Conservation (phyloP, 2,888 invertebrate genomes). For the Blastobasis adustella region DNA sequence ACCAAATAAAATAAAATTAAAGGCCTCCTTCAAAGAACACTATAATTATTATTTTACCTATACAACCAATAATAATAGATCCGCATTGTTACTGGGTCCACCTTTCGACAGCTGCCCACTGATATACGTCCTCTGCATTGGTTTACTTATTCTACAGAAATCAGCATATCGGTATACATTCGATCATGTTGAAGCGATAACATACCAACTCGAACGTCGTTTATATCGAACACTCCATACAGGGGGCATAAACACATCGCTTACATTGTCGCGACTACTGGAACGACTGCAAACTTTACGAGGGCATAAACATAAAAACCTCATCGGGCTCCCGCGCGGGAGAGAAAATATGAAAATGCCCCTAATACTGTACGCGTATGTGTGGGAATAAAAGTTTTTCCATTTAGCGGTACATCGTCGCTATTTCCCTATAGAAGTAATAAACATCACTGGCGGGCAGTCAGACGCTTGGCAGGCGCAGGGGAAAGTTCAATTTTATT, state of each 20-base stretch:
- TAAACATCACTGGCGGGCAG: constrained; percentile 49
- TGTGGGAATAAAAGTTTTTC: constrained; percentile 67
- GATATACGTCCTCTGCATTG: too few relatives aligned
- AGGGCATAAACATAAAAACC: constrained; percentile 68
- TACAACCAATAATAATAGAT: too few relatives aligned
- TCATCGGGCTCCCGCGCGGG: constrained; percentile 41
- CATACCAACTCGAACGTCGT: constrained; percentile 30
- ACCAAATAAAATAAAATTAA: too few relatives aligned
- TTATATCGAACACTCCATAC: constrained; percentile 57
- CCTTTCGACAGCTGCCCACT: too few relatives aligned
- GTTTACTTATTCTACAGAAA: too few relatives aligned
- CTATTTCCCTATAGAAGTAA: constrained; percentile 73
- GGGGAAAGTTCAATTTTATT: constrained; percentile 54
- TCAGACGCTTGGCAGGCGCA: constrained; percentile 11
- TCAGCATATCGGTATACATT: constrained; percentile 7
- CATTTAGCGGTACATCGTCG: constrained; percentile 55
- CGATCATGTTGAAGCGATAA: constrained; percentile 38
- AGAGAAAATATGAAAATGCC: constrained; percentile 62
- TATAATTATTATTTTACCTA: too few relatives aligned
- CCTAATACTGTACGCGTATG: constrained; percentile 51
- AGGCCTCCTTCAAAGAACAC: too few relatives aligned
- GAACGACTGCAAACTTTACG: constrained; percentile 60
- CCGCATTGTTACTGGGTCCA: too few relatives aligned
- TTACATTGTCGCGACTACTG: constrained; percentile 59
- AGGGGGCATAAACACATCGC: constrained; percentile 51